A percentile compares a stretch with the other conserved stretches of the same genome.
These are phyloP conservation scores for Aporophyla nigra DNA, from an alignment of 2,888 invertebrate genomes.

Conservation along the genomic window DNA sequence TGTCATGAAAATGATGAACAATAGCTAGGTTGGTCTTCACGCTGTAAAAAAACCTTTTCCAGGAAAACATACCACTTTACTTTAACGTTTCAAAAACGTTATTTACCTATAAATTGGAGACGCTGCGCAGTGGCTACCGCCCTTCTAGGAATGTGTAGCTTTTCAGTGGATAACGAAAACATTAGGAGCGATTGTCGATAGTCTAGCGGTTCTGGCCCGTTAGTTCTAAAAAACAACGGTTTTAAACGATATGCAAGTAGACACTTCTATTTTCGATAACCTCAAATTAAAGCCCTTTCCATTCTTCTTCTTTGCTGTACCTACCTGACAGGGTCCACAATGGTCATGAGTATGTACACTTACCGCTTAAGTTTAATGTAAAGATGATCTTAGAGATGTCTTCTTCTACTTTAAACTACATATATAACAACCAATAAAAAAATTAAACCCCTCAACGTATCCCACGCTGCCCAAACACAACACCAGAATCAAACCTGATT, in stretches of 20 bases:
- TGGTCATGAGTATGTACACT: neutral
- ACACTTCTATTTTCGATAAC: neutral
- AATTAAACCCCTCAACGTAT: slow-evolving; percentile 28
- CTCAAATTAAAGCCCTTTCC: neutral
- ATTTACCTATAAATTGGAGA: too few species aligned
- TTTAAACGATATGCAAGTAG: neutral
- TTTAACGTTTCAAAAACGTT: too few species aligned
- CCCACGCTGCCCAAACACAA: slow-evolving; percentile 61
- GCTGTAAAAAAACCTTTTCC: too few species aligned
- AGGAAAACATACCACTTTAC: too few species aligned
- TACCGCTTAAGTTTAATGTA: too few species aligned
- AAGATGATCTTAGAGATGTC: neutral
- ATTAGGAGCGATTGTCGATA: too few species aligned
- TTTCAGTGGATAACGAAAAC: too few species aligned
- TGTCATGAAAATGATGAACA: too few species aligned
- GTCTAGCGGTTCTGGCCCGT: too few species aligned
- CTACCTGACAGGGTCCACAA: neutral
- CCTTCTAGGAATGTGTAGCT: too few species aligned
- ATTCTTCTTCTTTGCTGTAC: neutral
- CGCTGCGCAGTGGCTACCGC: too few species aligned
- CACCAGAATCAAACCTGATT: slow-evolving; percentile 67
- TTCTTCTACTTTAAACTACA: neutral
- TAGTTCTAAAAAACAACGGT: neutral
- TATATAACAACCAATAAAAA: slow-evolving; percentile 35
- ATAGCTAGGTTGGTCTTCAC: too few species aligned